A percentile compares a stretch with the other conserved stretches of the same genome.
Evolutionary conservation across 1,140 invertebrate species (phyloP).

Genomic region (Pseudomyrmex cubaensis): DNA sequence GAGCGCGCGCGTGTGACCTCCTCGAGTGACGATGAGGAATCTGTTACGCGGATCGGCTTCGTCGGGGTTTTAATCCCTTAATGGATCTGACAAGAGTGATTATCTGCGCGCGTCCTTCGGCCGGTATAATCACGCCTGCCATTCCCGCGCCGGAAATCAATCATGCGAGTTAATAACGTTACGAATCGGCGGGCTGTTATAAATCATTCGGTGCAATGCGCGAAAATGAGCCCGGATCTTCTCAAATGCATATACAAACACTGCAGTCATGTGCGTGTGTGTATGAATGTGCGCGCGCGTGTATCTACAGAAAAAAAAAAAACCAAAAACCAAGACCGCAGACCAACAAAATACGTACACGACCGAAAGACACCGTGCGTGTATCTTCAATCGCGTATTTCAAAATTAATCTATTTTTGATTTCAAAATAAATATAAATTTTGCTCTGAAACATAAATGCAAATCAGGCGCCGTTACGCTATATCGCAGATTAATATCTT

Average conservation of each 20-base stretch:
- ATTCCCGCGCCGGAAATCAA: slow-evolving; percentile 66
- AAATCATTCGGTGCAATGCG: slow-evolving; percentile 64
- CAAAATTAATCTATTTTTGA: neutral
- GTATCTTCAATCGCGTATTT: neutral
- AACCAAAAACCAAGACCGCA: too few relatives aligned
- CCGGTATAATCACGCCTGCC: slow-evolving; percentile 64
- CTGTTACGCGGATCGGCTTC: slow-evolving; percentile 59
- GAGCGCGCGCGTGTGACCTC: slow-evolving; percentile 26
- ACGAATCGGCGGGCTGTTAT: slow-evolving; percentile 67
- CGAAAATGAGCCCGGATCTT: slow-evolving; percentile 64
- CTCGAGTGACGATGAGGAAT: slow-evolving; percentile 57
- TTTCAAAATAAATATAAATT: slow-evolving; percentile 7
- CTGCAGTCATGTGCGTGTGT: neutral
- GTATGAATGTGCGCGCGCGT: too few relatives aligned
- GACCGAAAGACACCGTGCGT: neutral
- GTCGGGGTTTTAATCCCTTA: slow-evolving; percentile 58
- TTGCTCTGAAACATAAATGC: neutral
- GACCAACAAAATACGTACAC: neutral
- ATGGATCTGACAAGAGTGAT: slow-evolving; percentile 62
- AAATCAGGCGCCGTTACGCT: neutral
- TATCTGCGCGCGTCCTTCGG: slow-evolving; percentile 44
- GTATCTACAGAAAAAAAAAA: neutral
- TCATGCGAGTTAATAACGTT: slow-evolving; percentile 71
- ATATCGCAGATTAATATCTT: slow-evolving; percentile 27
- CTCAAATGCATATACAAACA: slow-evolving; percentile 38